phyloP scores from a whole-genome alignment of 2,888 invertebrate genomes.

The Subacronicta megacephala region DNA sequence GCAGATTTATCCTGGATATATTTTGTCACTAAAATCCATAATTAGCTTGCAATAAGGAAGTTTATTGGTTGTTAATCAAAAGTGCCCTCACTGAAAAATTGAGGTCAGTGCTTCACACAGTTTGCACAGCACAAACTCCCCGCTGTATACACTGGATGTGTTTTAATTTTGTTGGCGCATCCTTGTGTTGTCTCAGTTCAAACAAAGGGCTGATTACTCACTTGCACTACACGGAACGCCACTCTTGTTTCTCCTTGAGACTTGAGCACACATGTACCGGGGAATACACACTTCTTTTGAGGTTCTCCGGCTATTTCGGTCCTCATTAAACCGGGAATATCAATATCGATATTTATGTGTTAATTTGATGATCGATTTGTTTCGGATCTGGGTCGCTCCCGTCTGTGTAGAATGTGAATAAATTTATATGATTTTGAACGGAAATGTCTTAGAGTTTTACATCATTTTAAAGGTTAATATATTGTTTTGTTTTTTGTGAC shows the following conservation, averaged over 20 bases:
- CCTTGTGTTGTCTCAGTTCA: slow-evolving; percentile 63
- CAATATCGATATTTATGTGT: slow-evolving; percentile 20
- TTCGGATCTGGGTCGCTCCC: slow-evolving; percentile 29
- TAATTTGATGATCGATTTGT: slow-evolving; percentile 45
- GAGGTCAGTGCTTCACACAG: slow-evolving; percentile 66
- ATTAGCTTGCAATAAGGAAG: slow-evolving; percentile 54
- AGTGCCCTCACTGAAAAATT: slow-evolving; percentile 55
- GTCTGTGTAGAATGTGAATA: slow-evolving; percentile 28
- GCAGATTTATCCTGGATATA: slow-evolving; percentile 20
- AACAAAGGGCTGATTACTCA: slow-evolving; percentile 73
- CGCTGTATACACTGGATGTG: slow-evolving; percentile 60
- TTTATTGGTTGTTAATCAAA: slow-evolving; percentile 58
- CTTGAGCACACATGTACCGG: slow-evolving; percentile 56
- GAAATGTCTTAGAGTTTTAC: slow-evolving; percentile 40
- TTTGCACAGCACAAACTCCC: slow-evolving; percentile 61
- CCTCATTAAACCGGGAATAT: slow-evolving; percentile 16
- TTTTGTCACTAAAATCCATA: slow-evolving; percentile 43
- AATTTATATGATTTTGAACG: slow-evolving; percentile 29
- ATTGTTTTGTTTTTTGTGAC: slow-evolving; percentile 38
- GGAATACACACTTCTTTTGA: slow-evolving; percentile 36
- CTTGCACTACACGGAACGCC: slow-evolving; percentile 74
- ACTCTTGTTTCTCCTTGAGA: slow-evolving; percentile 73
- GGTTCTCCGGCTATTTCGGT: slow-evolving; percentile 36
- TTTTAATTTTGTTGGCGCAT: slow-evolving; percentile 66
- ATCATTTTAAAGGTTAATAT: slow-evolving; percentile 31